Evolutionary conservation across 2,113 vertebrate species (phyloP), one percentile per base, ranked within the genome.

Genomic region (Natator depressus): DNA sequence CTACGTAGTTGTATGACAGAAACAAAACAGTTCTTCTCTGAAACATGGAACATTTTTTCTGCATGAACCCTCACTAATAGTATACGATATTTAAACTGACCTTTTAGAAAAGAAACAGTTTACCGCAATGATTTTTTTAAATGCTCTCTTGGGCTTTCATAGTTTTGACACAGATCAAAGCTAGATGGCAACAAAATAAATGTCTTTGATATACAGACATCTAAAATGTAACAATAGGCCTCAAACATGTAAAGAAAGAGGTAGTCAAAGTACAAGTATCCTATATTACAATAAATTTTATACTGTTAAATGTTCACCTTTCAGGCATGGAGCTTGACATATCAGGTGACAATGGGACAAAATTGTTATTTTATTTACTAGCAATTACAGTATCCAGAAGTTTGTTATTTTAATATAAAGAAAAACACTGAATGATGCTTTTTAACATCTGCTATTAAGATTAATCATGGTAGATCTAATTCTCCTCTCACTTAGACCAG

Each of bases 181-280:
- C 10, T 79, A 29, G 87, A 91, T 2, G 85, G 5, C n/a, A 92
- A 92, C 31, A 16, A 89, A 84, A 93, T 90, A 96, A 96, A 93
- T 76, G n/a, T 91, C 38, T 38, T 62, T 88, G 59, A 82, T 25
- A 65, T 54, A 35, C 3, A 79, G 29, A 25, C 50, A 29, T 85
- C 90, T 93, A 87, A 89, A 96, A 96, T 47, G 31, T 51, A 90
- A 76, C 88, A 92, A 89, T n/a, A 89, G 17, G 65, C 22, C 78
- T 57, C 3, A 89, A 87, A 55, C 50, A 69, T 93, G 14, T 25
- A 80, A 2, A 93, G 49, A 90, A 96, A 94, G 59, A 87, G n/a
- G 8, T 59, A 91, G 92, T 89, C 79, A 93, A 94, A 90, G 22
- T 16, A 20, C 10, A 78, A 91, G 9, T 87, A 80, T 53, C 16